Evolutionary conservation across 2,797 vertebrate species (phyloP).

Genomic region (Pangasius macronema): DNA sequence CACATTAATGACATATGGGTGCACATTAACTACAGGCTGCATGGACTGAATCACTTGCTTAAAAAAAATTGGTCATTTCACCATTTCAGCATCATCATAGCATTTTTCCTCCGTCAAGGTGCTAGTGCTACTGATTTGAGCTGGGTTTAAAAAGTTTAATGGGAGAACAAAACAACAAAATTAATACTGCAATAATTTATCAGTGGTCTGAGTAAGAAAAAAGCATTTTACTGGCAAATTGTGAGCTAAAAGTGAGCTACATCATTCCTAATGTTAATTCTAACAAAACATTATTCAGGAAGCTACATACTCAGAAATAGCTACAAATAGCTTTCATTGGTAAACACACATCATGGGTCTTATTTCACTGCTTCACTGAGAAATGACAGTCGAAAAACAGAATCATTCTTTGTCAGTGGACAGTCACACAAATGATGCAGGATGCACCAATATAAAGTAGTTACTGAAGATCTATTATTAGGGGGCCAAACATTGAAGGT

Average conservation of each 20-base stretch:
- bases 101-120: neutral
- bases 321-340: neutral
- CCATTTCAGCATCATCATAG: neutral
- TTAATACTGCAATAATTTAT: neutral
- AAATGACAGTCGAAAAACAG: neutral
- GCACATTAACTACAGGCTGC: neutral
- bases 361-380: neutral
- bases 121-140: neutral
- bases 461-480: neutral
- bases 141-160: neutral
- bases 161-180: too few species aligned
- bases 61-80: neutral
- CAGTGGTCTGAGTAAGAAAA: neutral
- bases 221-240: neutral
- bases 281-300: neutral
- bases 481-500: too few species aligned
- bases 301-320: neutral
- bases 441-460: neutral
- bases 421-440: neutral
- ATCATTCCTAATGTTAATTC: too few species aligned
- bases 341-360: neutral
- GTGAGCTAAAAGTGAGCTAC: neutral
- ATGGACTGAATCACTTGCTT: neutral
- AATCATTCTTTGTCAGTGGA: neutral
- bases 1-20: neutral